These are phyloP conservation scores for Myopa testacea DNA, from an alignment of 2,888 invertebrate genomes.

Conservation along the genomic window DNA sequence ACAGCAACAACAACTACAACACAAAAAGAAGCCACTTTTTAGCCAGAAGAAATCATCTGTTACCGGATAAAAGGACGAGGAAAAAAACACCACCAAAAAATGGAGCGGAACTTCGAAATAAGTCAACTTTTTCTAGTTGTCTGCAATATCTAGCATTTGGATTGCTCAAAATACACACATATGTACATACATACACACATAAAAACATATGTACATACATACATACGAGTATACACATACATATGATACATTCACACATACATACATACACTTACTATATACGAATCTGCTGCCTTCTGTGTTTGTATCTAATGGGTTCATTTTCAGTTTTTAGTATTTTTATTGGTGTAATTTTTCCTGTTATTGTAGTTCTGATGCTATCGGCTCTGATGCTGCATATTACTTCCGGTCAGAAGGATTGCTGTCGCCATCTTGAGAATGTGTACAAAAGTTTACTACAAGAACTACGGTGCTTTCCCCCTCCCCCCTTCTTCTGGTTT, in stretches of 20 bases:
- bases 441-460: constrained; percentile 5
- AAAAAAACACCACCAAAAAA: not conserved
- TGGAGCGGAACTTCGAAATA: constrained; percentile 17
- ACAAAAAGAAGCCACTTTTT: not conserved
- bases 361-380: not conserved
- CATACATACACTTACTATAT: too few species aligned
- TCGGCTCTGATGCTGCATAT: constrained; percentile 19
- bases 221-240: not conserved
- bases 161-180: not conserved
- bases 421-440: constrained; percentile 21
- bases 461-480: not conserved
- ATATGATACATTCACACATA: not conserved
- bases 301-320: not conserved
- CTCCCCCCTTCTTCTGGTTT: not conserved
- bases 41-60: not conserved
- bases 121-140: constrained; percentile 22
- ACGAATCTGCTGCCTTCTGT: too few species aligned
- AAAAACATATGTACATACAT: not conserved
- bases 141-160: not conserved
- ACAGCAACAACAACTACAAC: not conserved
- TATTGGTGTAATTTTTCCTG: not conserved
- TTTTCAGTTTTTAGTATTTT: not conserved
- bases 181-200: not conserved
- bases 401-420: constrained; percentile 26
- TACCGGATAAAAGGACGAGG: not conserved